A percentile compares a stretch with the other conserved stretches of the same genome.
Evolutionary conservation across 2,888 invertebrate species (phyloP).

Genomic region (Drymonia ruficornis): DNA sequence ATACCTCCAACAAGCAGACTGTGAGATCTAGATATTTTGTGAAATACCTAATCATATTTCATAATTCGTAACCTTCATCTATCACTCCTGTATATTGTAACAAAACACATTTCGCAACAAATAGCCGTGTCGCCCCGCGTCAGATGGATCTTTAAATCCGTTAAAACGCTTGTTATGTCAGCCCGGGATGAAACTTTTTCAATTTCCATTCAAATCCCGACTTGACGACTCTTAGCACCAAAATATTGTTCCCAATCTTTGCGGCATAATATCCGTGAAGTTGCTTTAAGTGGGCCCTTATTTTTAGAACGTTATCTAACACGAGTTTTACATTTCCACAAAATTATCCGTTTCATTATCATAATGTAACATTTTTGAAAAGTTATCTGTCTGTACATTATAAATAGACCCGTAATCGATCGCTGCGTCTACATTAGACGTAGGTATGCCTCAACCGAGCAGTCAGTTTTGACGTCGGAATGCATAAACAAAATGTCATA

Average conservation of each 20-base stretch:
- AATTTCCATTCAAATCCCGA: constrained; percentile 70
- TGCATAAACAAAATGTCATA: no score
- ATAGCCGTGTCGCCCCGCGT: constrained; percentile 22
- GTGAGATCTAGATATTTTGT: no score
- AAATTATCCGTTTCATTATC: neutral
- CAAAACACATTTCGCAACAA: constrained; percentile 13
- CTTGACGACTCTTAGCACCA: constrained; percentile 55
- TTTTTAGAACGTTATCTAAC: constrained; percentile 11
- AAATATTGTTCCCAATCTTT: constrained; percentile 52
- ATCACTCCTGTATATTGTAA: neutral
- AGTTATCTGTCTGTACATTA: neutral
- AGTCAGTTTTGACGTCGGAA: no score
- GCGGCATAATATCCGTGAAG: constrained; percentile 38
- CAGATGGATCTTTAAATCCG: constrained; percentile 45
- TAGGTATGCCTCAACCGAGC: no score
- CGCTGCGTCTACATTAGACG: no score
- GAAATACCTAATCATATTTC: no score
- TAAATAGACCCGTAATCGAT: no score
- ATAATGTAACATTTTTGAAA: neutral
- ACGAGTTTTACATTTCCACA: constrained; percentile 3
- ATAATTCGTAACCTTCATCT: neutral
- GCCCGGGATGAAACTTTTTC: constrained; percentile 70
- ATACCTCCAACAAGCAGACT: no score
- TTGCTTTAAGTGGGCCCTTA: constrained; percentile 34
- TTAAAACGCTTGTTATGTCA: constrained; percentile 60